These are phyloP conservation scores for Didymodactylos carnosus DNA, from an alignment of 2,888 invertebrate species.

Conservation along the genomic window DNA sequence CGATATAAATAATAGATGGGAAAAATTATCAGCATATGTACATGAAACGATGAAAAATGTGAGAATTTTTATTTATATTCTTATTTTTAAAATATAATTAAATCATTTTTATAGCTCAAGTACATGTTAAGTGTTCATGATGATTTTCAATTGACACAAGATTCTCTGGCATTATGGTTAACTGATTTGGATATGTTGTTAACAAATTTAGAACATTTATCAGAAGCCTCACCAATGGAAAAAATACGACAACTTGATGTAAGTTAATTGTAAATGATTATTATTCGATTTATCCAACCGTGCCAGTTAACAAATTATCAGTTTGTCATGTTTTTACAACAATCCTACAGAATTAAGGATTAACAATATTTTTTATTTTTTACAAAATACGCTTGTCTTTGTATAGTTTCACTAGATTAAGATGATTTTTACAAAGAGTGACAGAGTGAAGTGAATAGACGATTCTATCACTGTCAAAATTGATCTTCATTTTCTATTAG, in stretches of 20 bases:
- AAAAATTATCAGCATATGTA: neutral
- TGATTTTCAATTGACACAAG: constrained; percentile 1
- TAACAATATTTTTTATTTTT: too few relatives aligned
- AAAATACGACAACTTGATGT: neutral
- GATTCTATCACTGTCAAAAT: too few relatives aligned
- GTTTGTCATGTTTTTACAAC: too few relatives aligned
- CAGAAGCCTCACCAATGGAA: neutral
- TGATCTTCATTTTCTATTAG: too few relatives aligned
- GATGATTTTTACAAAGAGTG: too few relatives aligned
- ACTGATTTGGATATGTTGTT: neutral
- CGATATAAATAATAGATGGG: neutral
- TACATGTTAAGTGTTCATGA: neutral
- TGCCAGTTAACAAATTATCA: too few relatives aligned
- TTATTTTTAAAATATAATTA: neutral
- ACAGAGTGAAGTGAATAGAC: too few relatives aligned
- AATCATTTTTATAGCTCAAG: neutral
- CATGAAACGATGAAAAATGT: neutral
- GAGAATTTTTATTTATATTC: neutral
- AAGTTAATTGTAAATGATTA: neutral
- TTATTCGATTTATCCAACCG: neutral
- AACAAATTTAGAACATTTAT: neutral
- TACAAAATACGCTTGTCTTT: too few relatives aligned
- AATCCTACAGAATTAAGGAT: too few relatives aligned
- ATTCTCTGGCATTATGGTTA: neutral
- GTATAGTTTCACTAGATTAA: too few relatives aligned